phyloP scores from a whole-genome alignment of 2,888 invertebrate species.

The Electrophaes corylata region DNA sequence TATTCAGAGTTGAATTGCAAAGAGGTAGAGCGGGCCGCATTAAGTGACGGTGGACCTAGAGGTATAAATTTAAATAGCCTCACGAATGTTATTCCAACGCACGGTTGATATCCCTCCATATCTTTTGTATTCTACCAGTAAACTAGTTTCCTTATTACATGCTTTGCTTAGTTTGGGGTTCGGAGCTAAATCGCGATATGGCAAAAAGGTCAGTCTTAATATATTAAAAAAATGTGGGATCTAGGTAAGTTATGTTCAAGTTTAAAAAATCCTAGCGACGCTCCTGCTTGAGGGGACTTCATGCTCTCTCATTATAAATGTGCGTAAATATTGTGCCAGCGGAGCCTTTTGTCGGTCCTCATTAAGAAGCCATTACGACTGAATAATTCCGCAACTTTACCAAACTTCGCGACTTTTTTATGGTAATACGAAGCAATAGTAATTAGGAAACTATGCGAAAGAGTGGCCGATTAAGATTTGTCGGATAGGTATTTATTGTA shows the following conservation, averaged over 20 bases:
- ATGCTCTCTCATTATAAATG: constrained; percentile 65
- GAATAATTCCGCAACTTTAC: constrained; percentile 34
- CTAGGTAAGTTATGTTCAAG: neutral
- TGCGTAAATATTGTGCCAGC: constrained; percentile 66
- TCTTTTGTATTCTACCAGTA: too few species aligned
- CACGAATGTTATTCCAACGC: too few species aligned
- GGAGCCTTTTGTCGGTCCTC: constrained; percentile 58
- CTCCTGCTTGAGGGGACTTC: constrained; percentile 29
- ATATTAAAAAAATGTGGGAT: too few species aligned
- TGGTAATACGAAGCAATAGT: constrained; percentile 17
- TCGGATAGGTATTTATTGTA: neutral
- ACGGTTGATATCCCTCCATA: too few species aligned
- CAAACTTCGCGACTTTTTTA: constrained; percentile 18
- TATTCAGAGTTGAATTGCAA: constrained; percentile 55
- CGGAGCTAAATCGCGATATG: too few species aligned
- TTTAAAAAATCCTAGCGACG: constrained; percentile 1
- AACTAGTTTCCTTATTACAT: too few species aligned
- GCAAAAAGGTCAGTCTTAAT: too few species aligned
- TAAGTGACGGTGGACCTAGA: too few species aligned
- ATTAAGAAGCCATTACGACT: constrained; percentile 70
- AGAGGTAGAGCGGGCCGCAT: constrained; percentile 22
- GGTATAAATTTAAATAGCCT: too few species aligned
- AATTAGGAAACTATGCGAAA: constrained; percentile 24
- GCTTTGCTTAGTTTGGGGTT: too few species aligned
- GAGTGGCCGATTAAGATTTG: constrained; percentile 1